phyloP scores from a whole-genome alignment of 2,797 vertebrate genomes.

The Malurus leucopterus region DNA sequence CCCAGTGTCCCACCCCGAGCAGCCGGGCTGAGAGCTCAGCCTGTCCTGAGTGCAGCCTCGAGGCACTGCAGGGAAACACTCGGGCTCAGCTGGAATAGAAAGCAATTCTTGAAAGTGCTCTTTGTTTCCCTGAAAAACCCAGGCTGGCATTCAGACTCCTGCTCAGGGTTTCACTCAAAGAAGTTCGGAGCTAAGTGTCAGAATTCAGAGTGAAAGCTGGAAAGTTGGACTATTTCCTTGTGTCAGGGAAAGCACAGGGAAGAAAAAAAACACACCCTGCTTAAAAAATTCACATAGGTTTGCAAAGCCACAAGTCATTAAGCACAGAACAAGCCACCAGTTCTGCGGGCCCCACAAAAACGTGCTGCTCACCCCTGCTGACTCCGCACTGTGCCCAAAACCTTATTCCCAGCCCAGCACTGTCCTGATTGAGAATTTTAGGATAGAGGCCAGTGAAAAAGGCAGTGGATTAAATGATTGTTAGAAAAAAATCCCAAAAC shows the following conservation, averaged over 20 bases:
- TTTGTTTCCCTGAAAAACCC: conserved; percentile 47
- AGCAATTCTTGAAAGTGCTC: conserved; percentile 46
- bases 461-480: not conserved
- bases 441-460: not conserved
- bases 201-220: conserved; percentile 30
- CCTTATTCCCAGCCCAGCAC: not conserved
- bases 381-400: not conserved
- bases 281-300: not conserved
- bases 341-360: conserved; percentile 21
- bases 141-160: conserved; percentile 39
- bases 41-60: conserved; percentile 14
- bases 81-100: conserved; percentile 35
- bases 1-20: not conserved
- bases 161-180: conserved; percentile 22
- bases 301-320: conserved; percentile 42
- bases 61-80: conserved; percentile 21
- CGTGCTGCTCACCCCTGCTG: conserved; percentile 1
- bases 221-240: conserved; percentile 46
- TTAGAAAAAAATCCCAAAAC: not conserved
- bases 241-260: not conserved
- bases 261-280: not conserved
- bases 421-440: not conserved
- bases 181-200: conserved; percentile 30
- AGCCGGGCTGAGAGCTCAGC: conserved; percentile 4
- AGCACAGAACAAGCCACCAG: conserved; percentile 24